These are phyloP conservation scores for Drosophila tanythrix DNA, from an alignment of 2,888 invertebrate genomes.

Conservation along the genomic window DNA sequence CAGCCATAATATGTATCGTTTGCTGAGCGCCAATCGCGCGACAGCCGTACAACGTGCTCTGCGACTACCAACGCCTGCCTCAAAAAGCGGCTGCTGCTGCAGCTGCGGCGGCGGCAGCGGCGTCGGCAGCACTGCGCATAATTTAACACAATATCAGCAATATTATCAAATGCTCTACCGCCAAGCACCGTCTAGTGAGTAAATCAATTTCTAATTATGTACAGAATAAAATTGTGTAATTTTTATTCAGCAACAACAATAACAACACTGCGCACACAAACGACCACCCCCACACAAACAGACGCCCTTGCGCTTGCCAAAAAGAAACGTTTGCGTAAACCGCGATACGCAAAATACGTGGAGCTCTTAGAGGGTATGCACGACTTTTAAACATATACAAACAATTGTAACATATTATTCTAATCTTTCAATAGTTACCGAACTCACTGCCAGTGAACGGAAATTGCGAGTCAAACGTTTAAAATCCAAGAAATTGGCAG, in stretches of 20 bases:
- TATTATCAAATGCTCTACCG: constrained; percentile 76
- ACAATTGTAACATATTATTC: background rate
- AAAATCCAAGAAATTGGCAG: constrained; percentile 88
- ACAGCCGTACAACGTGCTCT: constrained; percentile 71
- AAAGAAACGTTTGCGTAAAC: constrained; percentile 63
- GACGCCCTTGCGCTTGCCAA: constrained; percentile 62
- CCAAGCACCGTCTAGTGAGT: constrained; percentile 63
- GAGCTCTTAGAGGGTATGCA: constrained; percentile 89
- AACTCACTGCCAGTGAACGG: constrained; percentile 87
- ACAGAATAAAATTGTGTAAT: background rate
- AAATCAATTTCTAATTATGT: background rate
- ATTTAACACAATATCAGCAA: constrained; percentile 62
- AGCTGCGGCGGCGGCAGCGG: constrained; percentile 39
- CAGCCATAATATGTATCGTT: constrained; percentile 78
- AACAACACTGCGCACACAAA: constrained; percentile 67
- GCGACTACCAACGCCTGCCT: constrained; percentile 55
- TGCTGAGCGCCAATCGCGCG: constrained; percentile 72
- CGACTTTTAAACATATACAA: background rate
- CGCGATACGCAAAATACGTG: constrained; percentile 87
- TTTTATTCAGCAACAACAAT: constrained; percentile 14
- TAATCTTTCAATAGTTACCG: constrained; percentile 86
- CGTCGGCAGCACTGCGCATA: constrained; percentile 39
- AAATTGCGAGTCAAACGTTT: constrained; percentile 89
- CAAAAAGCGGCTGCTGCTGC: constrained; percentile 49
- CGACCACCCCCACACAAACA: constrained; percentile 76